Evolutionary conservation across 2,888 invertebrate species (phyloP), one percentile per base, ranked within the genome.

Genomic region (Oxyscelio sp.): DNA sequence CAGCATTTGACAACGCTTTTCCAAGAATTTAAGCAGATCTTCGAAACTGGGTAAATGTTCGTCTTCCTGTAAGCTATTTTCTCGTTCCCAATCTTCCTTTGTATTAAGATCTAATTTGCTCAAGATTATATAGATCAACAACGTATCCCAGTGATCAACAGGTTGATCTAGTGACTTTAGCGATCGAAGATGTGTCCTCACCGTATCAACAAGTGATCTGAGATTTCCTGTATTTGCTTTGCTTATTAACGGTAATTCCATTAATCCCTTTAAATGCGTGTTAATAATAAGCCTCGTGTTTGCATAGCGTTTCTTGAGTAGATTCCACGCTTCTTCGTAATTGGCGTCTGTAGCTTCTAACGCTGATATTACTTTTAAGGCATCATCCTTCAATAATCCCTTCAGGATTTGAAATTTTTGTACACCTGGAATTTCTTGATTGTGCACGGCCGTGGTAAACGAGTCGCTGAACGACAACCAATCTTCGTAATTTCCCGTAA

Each of bases 341-440:
- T 65, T 70, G 13, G 54, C 68, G n/a, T 70, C 56, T 9, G 68
- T 70, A 3, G 68, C 56, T 22, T 70, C 56, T 8, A 50, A 34
- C 0, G 50, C 65, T 0, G 48, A 50, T 27, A 65, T 65, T 4
- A 65, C 65, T 0, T 70, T 58, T 15, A 58, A n/a, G n/a, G 70
- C 70, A 5, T 45, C 56, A 4, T 58, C 70, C n/a, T 22, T 70
- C 5, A 70, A 13, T 22, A 70, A 17, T 19, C 70, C 70, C 3
- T 58, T 17, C 8, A 70, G 54, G 2, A 65, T 65, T 38, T 65
- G 65, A 15, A 65, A 65, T 15, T 65, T 65, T 8, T 65, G 65
- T 2, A 58, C 58, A 11, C 48, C 21, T 13, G 56, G 70, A n/a
- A 70, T 40, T 4, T 13, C 15, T 15, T 70, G 70, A 2, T 58